These are phyloP conservation scores for Anas acuta DNA, from an alignment of 2,797 vertebrate species.

Conservation along the genomic window DNA sequence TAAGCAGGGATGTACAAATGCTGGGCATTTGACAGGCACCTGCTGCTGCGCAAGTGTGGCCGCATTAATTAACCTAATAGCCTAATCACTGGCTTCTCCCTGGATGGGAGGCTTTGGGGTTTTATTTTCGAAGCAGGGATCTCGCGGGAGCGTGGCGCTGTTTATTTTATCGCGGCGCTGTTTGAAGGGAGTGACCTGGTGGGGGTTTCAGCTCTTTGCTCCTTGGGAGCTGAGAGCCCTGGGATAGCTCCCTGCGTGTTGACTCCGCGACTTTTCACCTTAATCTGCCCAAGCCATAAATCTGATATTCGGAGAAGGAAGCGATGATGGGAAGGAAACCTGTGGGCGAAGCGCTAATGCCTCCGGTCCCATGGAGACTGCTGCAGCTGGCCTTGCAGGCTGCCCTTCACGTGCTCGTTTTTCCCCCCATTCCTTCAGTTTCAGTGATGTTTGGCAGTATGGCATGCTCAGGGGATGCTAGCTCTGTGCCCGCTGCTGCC, in stretches of 20 bases:
- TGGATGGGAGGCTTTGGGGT: background rate
- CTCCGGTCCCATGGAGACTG: accelerated
- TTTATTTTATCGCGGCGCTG: background rate
- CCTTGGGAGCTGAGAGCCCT: background rate
- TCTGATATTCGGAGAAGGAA: background rate
- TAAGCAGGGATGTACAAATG: background rate
- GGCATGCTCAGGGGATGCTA: accelerated
- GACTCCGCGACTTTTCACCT: background rate
- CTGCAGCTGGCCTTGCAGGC: background rate
- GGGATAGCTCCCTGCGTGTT: background rate
- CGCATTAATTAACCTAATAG: background rate
- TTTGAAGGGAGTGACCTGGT: background rate
- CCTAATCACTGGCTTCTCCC: background rate
- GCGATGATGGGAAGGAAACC: background rate
- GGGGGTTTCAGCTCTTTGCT: background rate
- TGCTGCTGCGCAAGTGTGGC: background rate
- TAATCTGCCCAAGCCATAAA: background rate
- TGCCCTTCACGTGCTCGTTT: background rate
- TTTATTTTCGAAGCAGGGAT: background rate
- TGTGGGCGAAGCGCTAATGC: background rate
- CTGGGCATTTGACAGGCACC: background rate
- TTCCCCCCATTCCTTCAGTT: background rate
- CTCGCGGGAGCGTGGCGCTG: background rate
- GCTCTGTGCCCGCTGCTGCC: background rate
- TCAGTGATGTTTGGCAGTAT: background rate